phyloP scores from a whole-genome alignment of 1,140 invertebrate genomes.

The Gyrodactylus salaris region DNA sequence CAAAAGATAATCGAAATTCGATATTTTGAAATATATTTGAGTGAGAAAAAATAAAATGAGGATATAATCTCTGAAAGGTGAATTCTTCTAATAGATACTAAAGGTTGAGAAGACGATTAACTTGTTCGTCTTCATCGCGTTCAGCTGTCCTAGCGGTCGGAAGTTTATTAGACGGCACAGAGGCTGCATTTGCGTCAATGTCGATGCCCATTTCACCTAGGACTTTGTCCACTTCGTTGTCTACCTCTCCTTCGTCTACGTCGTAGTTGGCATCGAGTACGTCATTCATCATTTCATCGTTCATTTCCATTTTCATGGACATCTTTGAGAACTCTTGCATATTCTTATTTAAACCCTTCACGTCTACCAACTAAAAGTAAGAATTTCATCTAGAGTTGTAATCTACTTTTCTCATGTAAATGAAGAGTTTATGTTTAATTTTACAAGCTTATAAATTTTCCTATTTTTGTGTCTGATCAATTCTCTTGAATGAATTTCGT shows the following conservation, averaged over 20 bases:
- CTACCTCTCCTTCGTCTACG: neutral
- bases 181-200: neutral
- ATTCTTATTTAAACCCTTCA: neutral
- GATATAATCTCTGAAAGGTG: too few relatives aligned
- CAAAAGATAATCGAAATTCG: too few relatives aligned
- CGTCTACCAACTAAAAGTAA: neutral
- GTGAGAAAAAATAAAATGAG: too few relatives aligned
- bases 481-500: too few relatives aligned
- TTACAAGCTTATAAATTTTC: too few relatives aligned
- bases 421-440: too few relatives aligned
- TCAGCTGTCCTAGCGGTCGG: neutral
- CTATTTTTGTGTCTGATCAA: too few relatives aligned
- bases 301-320: neutral
- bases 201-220: neutral
- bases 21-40: too few relatives aligned
- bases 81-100: too few relatives aligned
- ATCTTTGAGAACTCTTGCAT: neutral
- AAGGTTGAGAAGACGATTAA: too few relatives aligned
- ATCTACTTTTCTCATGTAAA: too few relatives aligned
- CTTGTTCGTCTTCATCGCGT: neutral
- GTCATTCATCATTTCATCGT: neutral
- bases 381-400: too few relatives aligned
- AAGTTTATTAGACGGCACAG: neutral
- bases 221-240: neutral
- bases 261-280: neutral